A percentile compares a stretch with the other conserved stretches of the same genome.
Conservation (phyloP, 37 sponge, comb jelly and placozoan genomes). For the Theonella swinhoei region DNA sequence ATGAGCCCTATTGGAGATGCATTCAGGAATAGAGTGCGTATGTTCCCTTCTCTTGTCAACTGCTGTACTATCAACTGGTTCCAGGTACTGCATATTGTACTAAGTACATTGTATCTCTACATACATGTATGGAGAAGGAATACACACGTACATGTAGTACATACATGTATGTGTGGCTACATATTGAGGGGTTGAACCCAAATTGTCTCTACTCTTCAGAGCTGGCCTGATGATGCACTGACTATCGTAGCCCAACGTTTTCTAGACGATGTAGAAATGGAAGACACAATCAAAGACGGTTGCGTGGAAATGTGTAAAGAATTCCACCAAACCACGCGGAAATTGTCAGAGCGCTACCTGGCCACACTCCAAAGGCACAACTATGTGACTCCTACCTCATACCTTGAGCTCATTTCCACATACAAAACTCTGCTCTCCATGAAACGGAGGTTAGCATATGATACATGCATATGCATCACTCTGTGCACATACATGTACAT, state of each 20-base stretch:
- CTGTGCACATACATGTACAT: not conserved
- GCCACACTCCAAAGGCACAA: slow-evolving; percentile 88
- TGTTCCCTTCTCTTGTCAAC: slow-evolving; percentile 98
- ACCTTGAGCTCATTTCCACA: slow-evolving; percentile 96
- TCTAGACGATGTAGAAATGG: slow-evolving; percentile 93
- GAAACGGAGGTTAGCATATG: slow-evolving; percentile 71
- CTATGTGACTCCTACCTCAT: slow-evolving; percentile 98
- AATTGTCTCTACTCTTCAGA: slow-evolving; percentile 42
- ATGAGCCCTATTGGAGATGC: slow-evolving; percentile 99
- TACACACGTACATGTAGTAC: too few species aligned
- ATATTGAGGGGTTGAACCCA: too few species aligned
- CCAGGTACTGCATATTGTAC: too few species aligned
- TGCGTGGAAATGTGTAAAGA: slow-evolving; percentile 95
- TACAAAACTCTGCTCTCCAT: slow-evolving; percentile 92
- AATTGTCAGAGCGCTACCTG: slow-evolving; percentile 77
- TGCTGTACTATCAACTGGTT: slow-evolving; percentile 99
- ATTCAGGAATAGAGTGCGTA: slow-evolving; percentile 88
- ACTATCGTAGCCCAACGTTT: slow-evolving; percentile 94
- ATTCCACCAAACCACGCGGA: slow-evolving; percentile 88
- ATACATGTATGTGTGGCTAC: too few species aligned
- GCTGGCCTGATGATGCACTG: slow-evolving; percentile 98
- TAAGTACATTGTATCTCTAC: too few species aligned
- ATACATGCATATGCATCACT: not conserved
- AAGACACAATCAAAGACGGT: slow-evolving; percentile 61
- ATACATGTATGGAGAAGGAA: too few species aligned